Conservation (phyloP, 2,888 invertebrate species). For the Catocala nupta region DNA sequence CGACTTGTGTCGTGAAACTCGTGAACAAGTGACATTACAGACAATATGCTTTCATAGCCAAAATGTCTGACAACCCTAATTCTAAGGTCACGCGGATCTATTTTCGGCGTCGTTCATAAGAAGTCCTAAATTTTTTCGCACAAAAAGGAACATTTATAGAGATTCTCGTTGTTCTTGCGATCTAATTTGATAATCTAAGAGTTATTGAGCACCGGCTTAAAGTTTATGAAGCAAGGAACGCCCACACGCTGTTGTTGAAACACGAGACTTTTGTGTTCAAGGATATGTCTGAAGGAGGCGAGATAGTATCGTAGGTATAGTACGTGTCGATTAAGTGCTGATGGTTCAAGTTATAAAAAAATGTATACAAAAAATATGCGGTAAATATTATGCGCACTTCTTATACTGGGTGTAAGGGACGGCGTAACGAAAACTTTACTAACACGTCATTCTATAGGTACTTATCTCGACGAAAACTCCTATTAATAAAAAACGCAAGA, state of each 20-base stretch:
- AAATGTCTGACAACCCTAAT: conserved; percentile 30
- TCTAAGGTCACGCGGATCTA: conserved; percentile 31
- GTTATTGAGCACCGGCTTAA: conserved; percentile 20
- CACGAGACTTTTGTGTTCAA: neutral
- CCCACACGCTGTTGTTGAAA: conserved; percentile 13
- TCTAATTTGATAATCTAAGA: conserved; percentile 27
- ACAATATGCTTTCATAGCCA: neutral
- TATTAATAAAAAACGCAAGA: too few relatives aligned
- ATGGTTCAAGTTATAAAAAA: too few relatives aligned
- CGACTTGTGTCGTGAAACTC: too few relatives aligned
- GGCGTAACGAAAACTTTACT: too few relatives aligned
- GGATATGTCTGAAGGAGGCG: neutral
- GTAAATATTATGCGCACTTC: too few relatives aligned
- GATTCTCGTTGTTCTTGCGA: conserved; percentile 22
- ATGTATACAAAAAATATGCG: too few relatives aligned
- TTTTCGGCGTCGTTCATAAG: conserved; percentile 32
- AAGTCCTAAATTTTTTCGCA: conserved; percentile 20
- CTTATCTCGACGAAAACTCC: too few relatives aligned
- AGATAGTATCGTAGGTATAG: conserved; percentile 2
- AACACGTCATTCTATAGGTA: too few relatives aligned
- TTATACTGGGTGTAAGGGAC: too few relatives aligned
- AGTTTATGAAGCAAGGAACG: conserved; percentile 13
- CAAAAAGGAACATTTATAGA: conserved; percentile 25
- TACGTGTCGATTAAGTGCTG: neutral
- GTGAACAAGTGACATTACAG: too few relatives aligned